Conservation (phyloP, 2,113 vertebrate genomes). For the Myrmophylax atrothorax region DNA sequence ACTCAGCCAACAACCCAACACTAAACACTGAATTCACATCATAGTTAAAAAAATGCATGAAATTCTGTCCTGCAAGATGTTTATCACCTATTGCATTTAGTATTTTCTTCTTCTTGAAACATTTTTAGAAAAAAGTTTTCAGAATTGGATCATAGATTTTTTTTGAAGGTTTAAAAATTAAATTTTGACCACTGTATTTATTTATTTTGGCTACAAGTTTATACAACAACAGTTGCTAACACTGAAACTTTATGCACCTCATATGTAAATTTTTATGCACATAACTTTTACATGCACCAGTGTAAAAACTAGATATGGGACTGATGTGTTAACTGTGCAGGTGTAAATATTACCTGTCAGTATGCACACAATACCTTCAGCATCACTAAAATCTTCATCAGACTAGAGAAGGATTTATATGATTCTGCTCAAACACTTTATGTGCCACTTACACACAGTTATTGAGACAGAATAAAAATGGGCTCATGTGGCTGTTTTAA, state of each 20-base stretch:
- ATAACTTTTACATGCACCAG: not conserved
- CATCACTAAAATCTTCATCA: not conserved
- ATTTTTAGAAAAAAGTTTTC: not conserved
- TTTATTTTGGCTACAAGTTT: not conserved
- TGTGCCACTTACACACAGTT: not conserved
- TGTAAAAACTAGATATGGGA: not conserved
- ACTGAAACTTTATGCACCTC: not conserved
- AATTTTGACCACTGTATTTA: not conserved
- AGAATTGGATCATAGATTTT: not conserved
- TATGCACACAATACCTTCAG: not conserved
- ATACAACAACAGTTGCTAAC: not conserved
- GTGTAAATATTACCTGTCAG: not conserved
- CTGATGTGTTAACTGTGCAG: not conserved
- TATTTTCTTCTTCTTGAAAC: not conserved
- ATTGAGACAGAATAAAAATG: not conserved
- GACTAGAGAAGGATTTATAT: not conserved
- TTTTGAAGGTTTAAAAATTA: not conserved
- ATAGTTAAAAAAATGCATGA: not conserved
- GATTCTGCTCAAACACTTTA: not conserved
- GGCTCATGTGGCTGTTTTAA: not conserved
- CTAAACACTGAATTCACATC: rapidly evolving
- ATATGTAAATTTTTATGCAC: not conserved
- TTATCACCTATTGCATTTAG: not conserved
- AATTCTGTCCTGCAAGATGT: not conserved
- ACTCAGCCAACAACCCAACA: not conserved